phyloP scores from a whole-genome alignment of 2,113 vertebrate genomes.

The Camelus dromedarius region DNA sequence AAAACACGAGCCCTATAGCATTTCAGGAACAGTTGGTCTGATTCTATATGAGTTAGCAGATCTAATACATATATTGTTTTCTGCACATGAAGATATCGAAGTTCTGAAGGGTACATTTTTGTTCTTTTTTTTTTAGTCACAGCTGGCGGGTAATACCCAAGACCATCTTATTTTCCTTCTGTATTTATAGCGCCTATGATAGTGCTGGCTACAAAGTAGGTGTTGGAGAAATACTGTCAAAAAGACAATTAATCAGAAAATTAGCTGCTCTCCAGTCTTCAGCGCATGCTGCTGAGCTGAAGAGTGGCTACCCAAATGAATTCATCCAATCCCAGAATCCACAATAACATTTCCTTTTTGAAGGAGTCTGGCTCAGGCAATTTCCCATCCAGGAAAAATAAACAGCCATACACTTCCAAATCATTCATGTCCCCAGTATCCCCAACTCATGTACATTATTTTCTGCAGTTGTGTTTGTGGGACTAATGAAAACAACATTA shows the following conservation, averaged over 20 bases:
- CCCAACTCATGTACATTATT: too few species aligned
- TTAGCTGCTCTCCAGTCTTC: neutral
- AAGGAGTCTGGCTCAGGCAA: neutral
- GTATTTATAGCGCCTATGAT: neutral
- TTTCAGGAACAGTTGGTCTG: neutral
- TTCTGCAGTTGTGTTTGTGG: neutral
- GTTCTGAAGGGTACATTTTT: neutral
- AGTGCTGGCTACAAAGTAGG: neutral
- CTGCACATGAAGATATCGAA: neutral
- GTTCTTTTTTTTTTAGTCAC: neutral
- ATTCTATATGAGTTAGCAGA: neutral
- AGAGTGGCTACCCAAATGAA: neutral
- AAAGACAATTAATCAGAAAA: neutral
- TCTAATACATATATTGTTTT: neutral
- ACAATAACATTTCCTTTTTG: neutral
- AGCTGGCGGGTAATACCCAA: neutral
- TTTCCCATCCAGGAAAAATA: neutral
- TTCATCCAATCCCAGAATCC: neutral
- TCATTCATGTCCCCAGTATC: neutral
- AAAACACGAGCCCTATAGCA: neutral
- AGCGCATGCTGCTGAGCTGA: neutral
- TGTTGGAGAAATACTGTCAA: neutral
- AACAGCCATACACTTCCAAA: neutral
- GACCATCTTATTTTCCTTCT: neutral
- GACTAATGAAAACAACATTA: neutral